Evolutionary conservation across 2,797 vertebrate species (phyloP).

Genomic region (Esox lucius): DNA sequence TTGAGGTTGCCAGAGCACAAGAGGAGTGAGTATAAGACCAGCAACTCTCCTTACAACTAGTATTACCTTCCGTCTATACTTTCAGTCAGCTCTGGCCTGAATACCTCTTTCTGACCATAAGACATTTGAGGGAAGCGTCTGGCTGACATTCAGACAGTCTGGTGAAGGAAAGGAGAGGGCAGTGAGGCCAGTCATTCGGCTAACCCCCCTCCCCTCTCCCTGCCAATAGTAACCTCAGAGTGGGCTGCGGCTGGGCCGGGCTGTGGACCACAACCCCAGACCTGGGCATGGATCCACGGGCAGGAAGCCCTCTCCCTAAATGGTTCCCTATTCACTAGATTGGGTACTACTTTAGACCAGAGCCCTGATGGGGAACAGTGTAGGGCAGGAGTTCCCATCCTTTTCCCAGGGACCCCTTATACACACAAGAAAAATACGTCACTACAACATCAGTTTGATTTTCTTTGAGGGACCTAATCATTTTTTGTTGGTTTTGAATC

Average conservation of each 20-base stretch:
- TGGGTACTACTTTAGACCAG: background rate
- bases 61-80: background rate
- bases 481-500: too few species aligned
- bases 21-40: background rate
- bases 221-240: background rate
- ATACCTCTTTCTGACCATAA: background rate
- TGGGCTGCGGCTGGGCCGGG: background rate
- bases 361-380: background rate
- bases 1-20: constrained; percentile 15
- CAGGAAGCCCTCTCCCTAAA: background rate
- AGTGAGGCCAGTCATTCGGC: background rate
- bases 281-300: background rate
- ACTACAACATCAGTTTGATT: too few species aligned
- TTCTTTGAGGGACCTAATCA: too few species aligned
- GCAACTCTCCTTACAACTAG: background rate
- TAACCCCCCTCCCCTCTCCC: background rate
- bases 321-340: background rate
- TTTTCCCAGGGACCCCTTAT: background rate
- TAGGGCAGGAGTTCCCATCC: background rate
- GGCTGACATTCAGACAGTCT: background rate
- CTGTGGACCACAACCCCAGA: background rate
- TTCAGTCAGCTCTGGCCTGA: background rate
- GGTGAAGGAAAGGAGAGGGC: background rate
- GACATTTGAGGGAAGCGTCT: background rate
- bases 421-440: too few species aligned